Conservation (phyloP, 1,140 invertebrate genomes). For the Cepaea nemoralis region DNA sequence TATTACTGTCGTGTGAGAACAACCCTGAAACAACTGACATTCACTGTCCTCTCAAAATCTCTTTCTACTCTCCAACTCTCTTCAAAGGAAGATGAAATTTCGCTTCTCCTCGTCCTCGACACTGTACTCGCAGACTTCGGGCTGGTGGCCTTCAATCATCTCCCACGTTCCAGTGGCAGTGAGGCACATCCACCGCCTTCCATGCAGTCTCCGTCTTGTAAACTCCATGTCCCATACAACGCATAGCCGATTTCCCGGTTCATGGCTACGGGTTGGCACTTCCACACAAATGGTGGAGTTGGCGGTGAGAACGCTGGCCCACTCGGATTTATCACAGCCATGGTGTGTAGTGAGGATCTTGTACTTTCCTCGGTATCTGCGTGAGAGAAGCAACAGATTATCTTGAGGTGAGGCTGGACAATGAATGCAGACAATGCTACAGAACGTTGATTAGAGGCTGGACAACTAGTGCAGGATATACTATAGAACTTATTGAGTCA, state of each 20-base stretch:
- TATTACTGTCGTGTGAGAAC: too few relatives aligned
- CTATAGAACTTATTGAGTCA: too few relatives aligned
- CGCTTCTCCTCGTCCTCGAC: conserved; percentile 44
- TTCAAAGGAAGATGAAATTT: conserved; percentile 48
- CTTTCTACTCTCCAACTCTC: too few relatives aligned
- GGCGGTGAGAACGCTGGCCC: conserved; percentile 58
- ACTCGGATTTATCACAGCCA: conserved; percentile 49
- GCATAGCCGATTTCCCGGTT: conserved; percentile 60
- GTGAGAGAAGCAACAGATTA: too few relatives aligned
- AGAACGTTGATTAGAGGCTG: too few relatives aligned
- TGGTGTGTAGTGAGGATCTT: conserved; percentile 50
- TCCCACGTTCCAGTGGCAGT: conserved; percentile 69
- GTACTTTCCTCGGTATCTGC: conserved; percentile 62
- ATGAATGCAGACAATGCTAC: too few relatives aligned
- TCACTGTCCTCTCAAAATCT: too few relatives aligned
- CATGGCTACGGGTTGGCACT: conserved; percentile 68
- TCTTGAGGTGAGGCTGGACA: too few relatives aligned
- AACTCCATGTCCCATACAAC: conserved; percentile 69
- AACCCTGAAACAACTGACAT: too few relatives aligned
- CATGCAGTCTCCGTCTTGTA: conserved; percentile 56
- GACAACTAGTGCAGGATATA: too few relatives aligned
- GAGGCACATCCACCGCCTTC: conserved; percentile 63
- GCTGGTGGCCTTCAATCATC: conserved; percentile 54
- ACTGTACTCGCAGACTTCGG: conserved; percentile 52
- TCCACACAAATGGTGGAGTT: conserved; percentile 65